Percentiles rank a stretch among this genome's conserved stretches.
phyloP scores from a whole-genome alignment of 1,140 invertebrate species.

The Pseudomyrmex concolor region DNA sequence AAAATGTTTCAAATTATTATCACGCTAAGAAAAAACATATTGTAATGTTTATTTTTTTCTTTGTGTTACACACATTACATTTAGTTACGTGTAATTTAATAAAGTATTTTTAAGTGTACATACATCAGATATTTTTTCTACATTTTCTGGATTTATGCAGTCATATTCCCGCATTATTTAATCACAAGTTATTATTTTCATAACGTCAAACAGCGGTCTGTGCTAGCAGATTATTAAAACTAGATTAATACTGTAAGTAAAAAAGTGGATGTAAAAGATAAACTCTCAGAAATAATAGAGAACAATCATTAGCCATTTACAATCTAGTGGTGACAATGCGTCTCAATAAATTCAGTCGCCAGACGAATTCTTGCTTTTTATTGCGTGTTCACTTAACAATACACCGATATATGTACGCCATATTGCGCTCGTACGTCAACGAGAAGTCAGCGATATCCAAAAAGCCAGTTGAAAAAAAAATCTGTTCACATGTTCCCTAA shows the following conservation, averaged over 20 bases:
- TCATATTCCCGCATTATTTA: neutral
- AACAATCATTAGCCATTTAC: neutral
- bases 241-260: neutral
- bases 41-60: neutral
- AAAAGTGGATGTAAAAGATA: neutral
- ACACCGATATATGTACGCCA: neutral
- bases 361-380: neutral
- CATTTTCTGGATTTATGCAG: neutral
- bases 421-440: neutral
- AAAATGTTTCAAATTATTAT: neutral
- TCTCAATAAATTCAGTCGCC: neutral
- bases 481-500: constrained; percentile 22
- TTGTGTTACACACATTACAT: neutral
- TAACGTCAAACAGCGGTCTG: neutral
- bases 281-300: neutral
- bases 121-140: neutral
- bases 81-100: constrained; percentile 11
- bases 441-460: neutral
- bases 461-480: constrained; percentile 10
- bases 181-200: neutral
- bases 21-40: neutral
- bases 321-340: neutral
- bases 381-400: neutral
- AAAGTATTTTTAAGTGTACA: neutral
- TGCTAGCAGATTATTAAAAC: neutral